Evolutionary conservation across 2,797 vertebrate species (phyloP).

Genomic region (Argentina silus): DNA sequence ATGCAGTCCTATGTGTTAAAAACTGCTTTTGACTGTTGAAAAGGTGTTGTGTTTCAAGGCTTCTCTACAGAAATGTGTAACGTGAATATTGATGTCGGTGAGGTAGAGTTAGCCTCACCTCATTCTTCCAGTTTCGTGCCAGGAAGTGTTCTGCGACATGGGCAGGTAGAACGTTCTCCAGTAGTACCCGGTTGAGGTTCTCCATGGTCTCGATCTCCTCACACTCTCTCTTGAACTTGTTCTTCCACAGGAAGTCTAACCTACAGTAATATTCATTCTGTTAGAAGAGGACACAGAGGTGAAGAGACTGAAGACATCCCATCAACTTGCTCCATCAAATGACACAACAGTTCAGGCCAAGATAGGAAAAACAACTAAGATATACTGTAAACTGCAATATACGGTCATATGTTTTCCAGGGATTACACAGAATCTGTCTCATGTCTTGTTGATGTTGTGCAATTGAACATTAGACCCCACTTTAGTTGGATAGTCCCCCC

Average conservation of each 20-base stretch:
- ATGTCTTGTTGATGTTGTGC: neutral
- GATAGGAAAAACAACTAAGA: no score
- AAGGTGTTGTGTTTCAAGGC: neutral
- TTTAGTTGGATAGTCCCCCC: no score
- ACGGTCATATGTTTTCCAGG: no score
- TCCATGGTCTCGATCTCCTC: conserved; percentile 99
- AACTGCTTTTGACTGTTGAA: no score
- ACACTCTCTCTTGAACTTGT: conserved; percentile 98
- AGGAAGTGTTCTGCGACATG: conserved; percentile 97
- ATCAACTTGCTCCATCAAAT: no score
- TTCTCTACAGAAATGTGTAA: no score
- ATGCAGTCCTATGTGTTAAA: no score
- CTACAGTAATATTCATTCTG: conserved; percentile 89
- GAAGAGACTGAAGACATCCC: conserved; percentile 64
- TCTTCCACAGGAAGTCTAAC: conserved; percentile 99
- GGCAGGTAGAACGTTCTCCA: conserved; percentile 95
- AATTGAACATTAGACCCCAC: no score
- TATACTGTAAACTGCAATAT: no score
- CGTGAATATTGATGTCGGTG: no score
- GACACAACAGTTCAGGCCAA: no score
- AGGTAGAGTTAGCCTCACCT: conserved; percentile 76
- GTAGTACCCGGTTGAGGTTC: conserved; percentile 93
- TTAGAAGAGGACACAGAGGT: conserved; percentile 90
- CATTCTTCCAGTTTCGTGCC: conserved; percentile 95
- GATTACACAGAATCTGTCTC: neutral